Conservation (phyloP, 2,888 invertebrate genomes). For the Marasmarcha lunaedactyla region DNA sequence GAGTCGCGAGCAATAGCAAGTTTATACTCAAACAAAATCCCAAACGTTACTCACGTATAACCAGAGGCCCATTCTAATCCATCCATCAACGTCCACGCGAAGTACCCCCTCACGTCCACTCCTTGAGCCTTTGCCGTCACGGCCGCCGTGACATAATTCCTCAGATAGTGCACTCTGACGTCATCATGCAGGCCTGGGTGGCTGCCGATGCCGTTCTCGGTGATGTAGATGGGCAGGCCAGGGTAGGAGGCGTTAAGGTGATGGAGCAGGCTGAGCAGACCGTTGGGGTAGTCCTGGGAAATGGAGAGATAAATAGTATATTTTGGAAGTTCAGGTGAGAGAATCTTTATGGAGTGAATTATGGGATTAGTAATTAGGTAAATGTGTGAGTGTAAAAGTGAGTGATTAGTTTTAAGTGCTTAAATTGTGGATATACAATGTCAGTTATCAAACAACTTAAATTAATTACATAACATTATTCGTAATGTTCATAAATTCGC, state of each 20-base stretch:
- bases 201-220: slow-evolving; percentile 64
- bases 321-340: neutral
- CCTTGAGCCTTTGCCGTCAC: slow-evolving; percentile 39
- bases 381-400: neutral
- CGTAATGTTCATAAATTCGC: too few relatives aligned
- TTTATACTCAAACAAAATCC: too few relatives aligned
- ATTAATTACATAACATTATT: too few relatives aligned
- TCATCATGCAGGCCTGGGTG: slow-evolving; percentile 36
- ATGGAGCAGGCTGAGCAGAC: slow-evolving; percentile 17
- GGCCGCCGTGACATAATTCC: slow-evolving; percentile 36
- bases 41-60: slow-evolving; percentile 52
- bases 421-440: too few relatives aligned
- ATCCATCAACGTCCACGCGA: slow-evolving; percentile 71
- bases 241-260: slow-evolving; percentile 18
- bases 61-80: slow-evolving; percentile 71
- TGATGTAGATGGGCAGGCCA: slow-evolving; percentile 27
- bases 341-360: neutral
- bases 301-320: neutral
- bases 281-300: slow-evolving; percentile 19
- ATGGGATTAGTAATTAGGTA: neutral
- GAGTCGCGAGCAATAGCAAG: too few relatives aligned
- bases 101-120: slow-evolving; percentile 51
- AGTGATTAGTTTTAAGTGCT: too few relatives aligned
- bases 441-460: too few relatives aligned
- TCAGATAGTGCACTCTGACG: slow-evolving; percentile 31